Evolutionary conservation across 2,888 invertebrate genomes (phyloP).

Genomic region (Agonopterix subpropinquella): DNA sequence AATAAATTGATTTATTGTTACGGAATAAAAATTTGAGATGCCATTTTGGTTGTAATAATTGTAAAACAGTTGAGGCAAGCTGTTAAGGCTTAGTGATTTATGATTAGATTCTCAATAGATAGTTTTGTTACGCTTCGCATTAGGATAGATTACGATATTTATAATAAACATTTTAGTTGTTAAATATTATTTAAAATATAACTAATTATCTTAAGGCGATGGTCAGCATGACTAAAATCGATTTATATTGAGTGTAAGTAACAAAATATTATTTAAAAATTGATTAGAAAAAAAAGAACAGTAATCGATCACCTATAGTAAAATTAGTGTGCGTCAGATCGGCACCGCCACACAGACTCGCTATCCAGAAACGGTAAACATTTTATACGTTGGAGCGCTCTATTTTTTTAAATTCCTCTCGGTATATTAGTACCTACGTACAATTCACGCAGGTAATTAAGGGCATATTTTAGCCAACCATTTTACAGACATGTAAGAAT

Average conservation of each 20-base stretch:
- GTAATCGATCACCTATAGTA: slow-evolving; percentile 1
- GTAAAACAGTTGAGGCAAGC: slow-evolving; percentile 27
- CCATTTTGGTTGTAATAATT: slow-evolving; percentile 41
- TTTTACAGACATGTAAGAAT: no score
- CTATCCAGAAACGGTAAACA: no score
- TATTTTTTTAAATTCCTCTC: no score
- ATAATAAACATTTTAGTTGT: slow-evolving; percentile 45
- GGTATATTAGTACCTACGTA: no score
- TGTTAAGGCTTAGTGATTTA: slow-evolving; percentile 61
- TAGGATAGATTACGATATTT: slow-evolving; percentile 52
- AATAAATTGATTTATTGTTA: neutral
- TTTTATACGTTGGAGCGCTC: no score
- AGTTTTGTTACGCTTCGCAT: slow-evolving; percentile 60
- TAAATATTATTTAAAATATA: slow-evolving; percentile 31
- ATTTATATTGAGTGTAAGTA: slow-evolving; percentile 43
- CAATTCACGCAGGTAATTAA: no score
- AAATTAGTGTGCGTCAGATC: slow-evolving; percentile 10
- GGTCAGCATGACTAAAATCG: slow-evolving; percentile 24
- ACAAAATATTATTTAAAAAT: slow-evolving; percentile 39
- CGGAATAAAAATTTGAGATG: slow-evolving; percentile 17
- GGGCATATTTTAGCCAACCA: no score
- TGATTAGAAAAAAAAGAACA: slow-evolving; percentile 24
- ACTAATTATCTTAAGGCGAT: slow-evolving; percentile 23
- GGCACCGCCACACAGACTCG: no score
- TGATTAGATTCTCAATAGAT: slow-evolving; percentile 55